Base-by-base conservation (phyloP, 1,140 invertebrate species). In the Camponotus vicinus region DNA sequence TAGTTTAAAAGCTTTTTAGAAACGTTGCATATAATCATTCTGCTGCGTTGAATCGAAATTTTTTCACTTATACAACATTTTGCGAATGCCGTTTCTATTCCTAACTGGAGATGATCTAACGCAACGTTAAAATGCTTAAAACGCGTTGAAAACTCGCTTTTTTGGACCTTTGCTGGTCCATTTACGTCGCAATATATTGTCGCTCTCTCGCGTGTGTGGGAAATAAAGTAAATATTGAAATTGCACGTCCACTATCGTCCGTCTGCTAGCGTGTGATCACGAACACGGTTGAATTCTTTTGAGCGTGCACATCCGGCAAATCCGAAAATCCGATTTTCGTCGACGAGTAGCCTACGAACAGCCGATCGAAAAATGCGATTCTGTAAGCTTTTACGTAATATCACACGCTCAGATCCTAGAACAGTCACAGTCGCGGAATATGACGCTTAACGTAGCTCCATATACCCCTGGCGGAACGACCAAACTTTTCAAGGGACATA, bases 341-440 rank as follows among this genome's bases (percentile, higher is more conserved):
- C 66, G 76, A 63, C 76, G 66, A 85, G 75, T 59, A 79, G 75
- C 34, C 79, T 59, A 83, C 40, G 89, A 90, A 90, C 88, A 80
- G 84, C 57, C 86, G 63, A 73, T 59, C 86, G 80, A 77, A 85
- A 90, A 90, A 90, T 90, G 86, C 89, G 87, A 90, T 90, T 90
- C 85, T 78, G 64, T 82, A 75, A 90, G 88, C 89, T 90, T 90
- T 90, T 73, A 90, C 71, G 88, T 90, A 90, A 90, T 90, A 90
- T 90, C 77, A 66, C 15, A 6, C 82, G 70, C 87, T 70, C 86
- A 66, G 21, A 82, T 27, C 45, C 34, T 37, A 42, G 67, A 82
- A 45, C 52, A 75, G 69, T 75, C 42, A 15, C 67, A 82, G 55
- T 40, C 79, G 40, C 55, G 52, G 69, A 75, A 83, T 73, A 83